Conservation (phyloP, 2,888 invertebrate species). For the Aleiodes leptofemur region DNA sequence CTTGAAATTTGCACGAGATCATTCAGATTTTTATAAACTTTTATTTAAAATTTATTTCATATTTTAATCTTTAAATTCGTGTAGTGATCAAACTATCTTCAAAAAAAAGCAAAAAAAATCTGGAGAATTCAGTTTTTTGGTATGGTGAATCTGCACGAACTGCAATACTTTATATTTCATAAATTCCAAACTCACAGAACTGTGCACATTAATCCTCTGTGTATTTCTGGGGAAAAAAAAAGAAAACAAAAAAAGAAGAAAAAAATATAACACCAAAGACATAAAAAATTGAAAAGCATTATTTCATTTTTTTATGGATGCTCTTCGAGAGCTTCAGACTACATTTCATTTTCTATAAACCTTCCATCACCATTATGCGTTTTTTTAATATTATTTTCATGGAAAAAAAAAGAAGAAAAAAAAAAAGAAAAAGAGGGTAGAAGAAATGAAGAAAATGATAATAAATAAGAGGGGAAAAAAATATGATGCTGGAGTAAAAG, state of each 20-base stretch:
- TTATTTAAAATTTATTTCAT: too few species aligned
- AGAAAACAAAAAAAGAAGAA: constrained; percentile 17
- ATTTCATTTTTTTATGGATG: constrained; percentile 19
- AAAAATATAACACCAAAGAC: neutral
- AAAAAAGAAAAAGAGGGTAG: neutral
- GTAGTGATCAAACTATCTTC: too few species aligned
- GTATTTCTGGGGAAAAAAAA: constrained; percentile 16
- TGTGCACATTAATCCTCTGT: constrained; percentile 15
- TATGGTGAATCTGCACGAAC: too few species aligned
- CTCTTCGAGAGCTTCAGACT: neutral
- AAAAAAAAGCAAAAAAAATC: too few species aligned
- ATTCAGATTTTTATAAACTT: too few species aligned
- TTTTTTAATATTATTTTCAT: too few species aligned
- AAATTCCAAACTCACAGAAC: constrained; percentile 3
- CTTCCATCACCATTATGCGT: constrained; percentile 42
- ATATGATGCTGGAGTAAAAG: constrained; percentile 1
- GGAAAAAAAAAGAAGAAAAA: neutral
- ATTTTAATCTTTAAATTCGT: too few species aligned
- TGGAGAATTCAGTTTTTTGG: too few species aligned
- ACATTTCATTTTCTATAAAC: constrained; percentile 28
- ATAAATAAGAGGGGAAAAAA: constrained; percentile 4
- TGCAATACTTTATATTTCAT: neutral
- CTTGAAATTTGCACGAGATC: too few species aligned
- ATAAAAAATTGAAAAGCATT: constrained; percentile 34
- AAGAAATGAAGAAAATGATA: constrained; percentile 7